These are phyloP conservation scores for Macroramphosus scolopax DNA, from an alignment of 2,797 vertebrate species.

Conservation along the genomic window DNA sequence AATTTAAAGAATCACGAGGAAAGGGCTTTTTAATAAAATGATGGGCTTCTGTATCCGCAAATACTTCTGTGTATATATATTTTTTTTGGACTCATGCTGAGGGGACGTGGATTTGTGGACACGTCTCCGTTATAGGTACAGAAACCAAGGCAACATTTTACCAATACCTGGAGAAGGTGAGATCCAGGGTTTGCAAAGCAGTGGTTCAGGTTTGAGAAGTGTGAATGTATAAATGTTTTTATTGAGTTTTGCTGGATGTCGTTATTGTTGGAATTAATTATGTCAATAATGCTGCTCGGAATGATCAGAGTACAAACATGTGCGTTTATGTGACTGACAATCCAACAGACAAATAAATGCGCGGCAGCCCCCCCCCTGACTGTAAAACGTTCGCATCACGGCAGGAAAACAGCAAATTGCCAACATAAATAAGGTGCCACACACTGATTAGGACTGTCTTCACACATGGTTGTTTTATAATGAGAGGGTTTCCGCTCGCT, in stretches of 20 bases:
- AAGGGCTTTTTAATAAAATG: no score
- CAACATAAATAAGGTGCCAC: slow-evolving; percentile 82
- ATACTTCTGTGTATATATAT: no score
- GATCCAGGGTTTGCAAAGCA: no score
- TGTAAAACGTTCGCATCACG: slow-evolving; percentile 64
- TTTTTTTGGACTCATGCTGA: no score
- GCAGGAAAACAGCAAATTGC: slow-evolving; percentile 77
- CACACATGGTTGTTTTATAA: slow-evolving; percentile 80
- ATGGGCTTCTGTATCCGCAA: no score
- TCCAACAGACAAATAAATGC: slow-evolving; percentile 54
- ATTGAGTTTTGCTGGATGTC: no score
- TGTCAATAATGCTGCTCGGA: background rate
- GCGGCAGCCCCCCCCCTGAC: slow-evolving; percentile 59
- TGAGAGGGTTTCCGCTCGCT: slow-evolving; percentile 68
- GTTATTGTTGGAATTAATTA: background rate
- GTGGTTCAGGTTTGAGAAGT: no score
- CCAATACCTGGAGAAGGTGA: no score
- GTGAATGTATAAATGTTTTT: no score
- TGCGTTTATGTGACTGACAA: slow-evolving; percentile 15
- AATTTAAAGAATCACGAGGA: background rate
- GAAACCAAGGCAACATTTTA: no score
- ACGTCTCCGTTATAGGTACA: no score
- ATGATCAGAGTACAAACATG: background rate
- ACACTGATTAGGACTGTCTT: slow-evolving; percentile 79
- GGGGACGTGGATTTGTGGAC: no score